Percentiles rank a stretch among this genome's conserved stretches.
phyloP scores from a whole-genome alignment of 2,113 vertebrate genomes.

The Ptilorrhoa leucosticta region DNA sequence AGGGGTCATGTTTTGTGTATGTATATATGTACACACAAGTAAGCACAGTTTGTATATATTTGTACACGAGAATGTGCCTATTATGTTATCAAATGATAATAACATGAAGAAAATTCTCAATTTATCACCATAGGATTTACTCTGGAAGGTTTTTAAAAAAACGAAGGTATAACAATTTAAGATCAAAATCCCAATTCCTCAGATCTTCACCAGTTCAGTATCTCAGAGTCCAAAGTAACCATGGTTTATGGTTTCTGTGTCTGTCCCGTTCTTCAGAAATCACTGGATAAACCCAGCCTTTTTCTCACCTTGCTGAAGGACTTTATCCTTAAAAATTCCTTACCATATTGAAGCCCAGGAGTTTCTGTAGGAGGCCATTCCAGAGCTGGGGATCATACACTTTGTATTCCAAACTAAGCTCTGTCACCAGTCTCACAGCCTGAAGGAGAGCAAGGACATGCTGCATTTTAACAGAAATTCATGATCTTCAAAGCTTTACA shows the following conservation, averaged over 20 bases:
- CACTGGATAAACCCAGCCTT: background rate
- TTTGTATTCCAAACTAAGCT: conserved; percentile 89
- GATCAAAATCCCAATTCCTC: background rate
- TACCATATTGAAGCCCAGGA: conserved; percentile 89
- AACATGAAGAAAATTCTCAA: background rate
- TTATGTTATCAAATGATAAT: background rate
- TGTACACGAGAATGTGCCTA: background rate
- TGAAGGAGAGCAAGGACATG: conserved; percentile 36
- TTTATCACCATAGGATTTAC: background rate
- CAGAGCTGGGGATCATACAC: conserved; percentile 89
- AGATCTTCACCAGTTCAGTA: background rate
- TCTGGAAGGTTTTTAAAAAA: background rate
- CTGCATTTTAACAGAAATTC: background rate
- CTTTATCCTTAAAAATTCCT: background rate
- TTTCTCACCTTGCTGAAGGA: background rate
- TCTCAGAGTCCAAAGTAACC: background rate
- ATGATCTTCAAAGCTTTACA: background rate
- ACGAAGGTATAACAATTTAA: background rate
- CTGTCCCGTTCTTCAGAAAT: background rate
- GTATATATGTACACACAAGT: rapidly evolving
- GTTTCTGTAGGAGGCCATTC: conserved; percentile 91
- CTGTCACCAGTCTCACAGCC: conserved; percentile 88
- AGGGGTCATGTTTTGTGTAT: background rate
- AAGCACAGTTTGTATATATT: background rate
- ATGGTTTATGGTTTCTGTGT: background rate